Evolutionary conservation across 2,113 vertebrate genomes (phyloP), one percentile per base, ranked within the genome.

Genomic region (Phaethon lepturus): DNA sequence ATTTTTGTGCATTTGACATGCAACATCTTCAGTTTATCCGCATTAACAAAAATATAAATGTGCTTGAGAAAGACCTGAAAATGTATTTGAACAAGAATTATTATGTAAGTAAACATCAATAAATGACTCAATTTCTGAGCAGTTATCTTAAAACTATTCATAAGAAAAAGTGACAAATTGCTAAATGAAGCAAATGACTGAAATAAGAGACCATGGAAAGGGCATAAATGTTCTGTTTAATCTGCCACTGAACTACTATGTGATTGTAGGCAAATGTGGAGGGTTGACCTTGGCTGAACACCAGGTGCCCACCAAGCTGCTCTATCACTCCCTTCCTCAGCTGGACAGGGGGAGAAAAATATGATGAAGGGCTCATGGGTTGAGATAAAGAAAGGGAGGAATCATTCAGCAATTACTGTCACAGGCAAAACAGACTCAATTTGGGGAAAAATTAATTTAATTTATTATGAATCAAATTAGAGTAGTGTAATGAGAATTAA

Each of bases 1-100:
- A 82, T 93, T 97, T 97, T 94, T 94, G 52, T 62, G 81, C 62
- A 94, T 85, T 97, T 97, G 94, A 88, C 80, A 84, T 77, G 76
- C 77, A 96, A 75, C 76, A 85, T 94, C 90, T 97, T 95, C 56
- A 33, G 40, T 84, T 95, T 88, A 95, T 89, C 80, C 55, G 75
- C 95, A 90, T 96, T 97, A 97, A 94, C 76, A 81, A 95, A 94
- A 80, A 96, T 40, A 85, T 59, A 95, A 96, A 95, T 78, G 26
- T 72, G 53, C 86, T 74, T 96, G 87, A 95, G 90, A 88, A 95
- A 86, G 66, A 94, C 58, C 64, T 63, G 20, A 88, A 88, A 90
- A 92, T 93, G 91, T 74, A 75, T 97, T 82, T 90, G 86, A 92
- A 44, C 64, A 93, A 91, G 84, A 96, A 86, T 81, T 75, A 49